Base-by-base conservation (phyloP, 1,140 invertebrate species). In the Conus ventricosus region DNA sequence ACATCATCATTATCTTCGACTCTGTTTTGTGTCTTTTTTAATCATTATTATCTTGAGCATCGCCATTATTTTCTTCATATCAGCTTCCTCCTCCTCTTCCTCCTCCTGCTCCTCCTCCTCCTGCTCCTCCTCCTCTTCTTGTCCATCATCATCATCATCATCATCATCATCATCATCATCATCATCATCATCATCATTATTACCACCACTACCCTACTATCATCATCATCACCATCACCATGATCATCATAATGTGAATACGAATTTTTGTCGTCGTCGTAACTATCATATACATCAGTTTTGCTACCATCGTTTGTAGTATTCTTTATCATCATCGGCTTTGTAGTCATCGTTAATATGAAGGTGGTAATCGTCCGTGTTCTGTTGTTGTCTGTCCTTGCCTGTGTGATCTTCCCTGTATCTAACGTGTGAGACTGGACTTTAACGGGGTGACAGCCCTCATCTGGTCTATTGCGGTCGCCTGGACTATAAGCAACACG, bases 271-370 rank as follows among this genome's bases (percentile, higher is more conserved):
- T 82, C 15, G 80, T 82, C 39, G 39, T 82, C 54, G 39, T 82
- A 20, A 20, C 17, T 17, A 20, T 39, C 80, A 39, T 85, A 23
- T 27, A n/a, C 84, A 67, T 67, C 60, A 71, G n/a, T n/a, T 71
- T 67, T n/a, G 71, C n/a, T 54, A 53, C 25, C 60, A 85, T 63
- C 84, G 27, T 85, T 8, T 7, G 11, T n/a, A 71, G 6, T 23
- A 71, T 71, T 71, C 67, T 20, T 71, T n/a, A 23, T 25, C 25
- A 71, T 67, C 60, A 71, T 67, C 84, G 67, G n/a, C 84, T 27
- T 67, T 11, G 13, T 39, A 6, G 67, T 85, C 60, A 60, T 60
- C 57, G 5, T 60, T 15, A 60, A 39, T 39, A 39, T 39, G 39
- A 39, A 39, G 39, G 39, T 39, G 39, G 39, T 39, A 39, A 39